Percentiles rank a stretch among this genome's conserved stretches.
phyloP scores from a whole-genome alignment of 2,113 vertebrate genomes.

The Sarotherodon lohbergeri region DNA sequence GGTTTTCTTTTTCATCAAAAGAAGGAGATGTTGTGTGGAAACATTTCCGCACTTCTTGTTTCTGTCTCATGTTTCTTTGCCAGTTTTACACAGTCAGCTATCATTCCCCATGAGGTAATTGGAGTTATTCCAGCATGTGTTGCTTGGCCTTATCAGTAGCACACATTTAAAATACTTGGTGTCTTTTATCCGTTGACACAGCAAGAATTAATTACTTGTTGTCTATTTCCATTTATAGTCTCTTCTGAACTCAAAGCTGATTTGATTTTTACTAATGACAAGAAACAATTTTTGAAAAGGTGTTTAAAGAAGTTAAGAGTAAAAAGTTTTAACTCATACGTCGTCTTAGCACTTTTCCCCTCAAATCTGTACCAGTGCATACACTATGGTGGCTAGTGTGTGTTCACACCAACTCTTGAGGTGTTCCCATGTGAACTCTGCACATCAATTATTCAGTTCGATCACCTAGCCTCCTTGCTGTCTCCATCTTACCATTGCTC shows the following conservation, averaged over 20 bases:
- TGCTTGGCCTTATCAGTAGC: background rate
- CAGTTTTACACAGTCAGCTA: constrained; percentile 4
- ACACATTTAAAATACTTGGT: background rate
- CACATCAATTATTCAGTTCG: constrained; percentile 66
- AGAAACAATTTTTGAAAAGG: background rate
- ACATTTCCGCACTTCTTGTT: background rate
- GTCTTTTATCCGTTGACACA: background rate
- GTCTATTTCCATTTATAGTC: background rate
- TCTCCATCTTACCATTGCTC: constrained; percentile 29
- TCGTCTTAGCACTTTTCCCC: background rate
- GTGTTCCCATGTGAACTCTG: constrained; percentile 42
- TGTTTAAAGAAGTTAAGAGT: background rate
- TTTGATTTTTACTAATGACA: background rate
- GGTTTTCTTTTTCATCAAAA: background rate
- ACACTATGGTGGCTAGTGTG: constrained; percentile 17
- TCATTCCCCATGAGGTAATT: constrained; percentile 17
- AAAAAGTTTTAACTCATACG: background rate
- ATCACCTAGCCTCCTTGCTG: constrained; percentile 55
- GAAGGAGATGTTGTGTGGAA: background rate
- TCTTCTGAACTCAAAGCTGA: background rate
- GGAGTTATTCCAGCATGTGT: background rate
- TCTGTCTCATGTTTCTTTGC: constrained; percentile 30
- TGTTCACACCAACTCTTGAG: constrained; percentile 47
- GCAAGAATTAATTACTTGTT: background rate
- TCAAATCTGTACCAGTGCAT: background rate